Conservation (phyloP, 2,888 invertebrate genomes). For the Nymphalis c-album region DNA sequence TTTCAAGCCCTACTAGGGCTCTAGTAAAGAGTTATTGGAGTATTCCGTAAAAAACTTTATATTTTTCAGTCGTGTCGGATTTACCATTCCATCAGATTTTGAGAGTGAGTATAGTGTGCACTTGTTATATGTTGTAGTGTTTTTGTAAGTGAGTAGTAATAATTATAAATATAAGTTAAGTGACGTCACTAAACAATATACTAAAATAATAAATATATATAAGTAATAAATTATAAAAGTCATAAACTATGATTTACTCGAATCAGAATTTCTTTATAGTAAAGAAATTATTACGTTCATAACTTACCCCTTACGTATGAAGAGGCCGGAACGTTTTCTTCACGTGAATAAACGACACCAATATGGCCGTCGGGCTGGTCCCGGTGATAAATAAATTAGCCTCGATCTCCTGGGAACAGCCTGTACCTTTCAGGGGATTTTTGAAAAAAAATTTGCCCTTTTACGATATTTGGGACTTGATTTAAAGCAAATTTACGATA, state of each 20-base stretch:
- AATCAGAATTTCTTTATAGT: not conserved
- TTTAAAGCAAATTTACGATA: slow-evolving; percentile 2
- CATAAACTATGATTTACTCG: not conserved
- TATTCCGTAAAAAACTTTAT: too few species aligned
- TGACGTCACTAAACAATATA: not conserved
- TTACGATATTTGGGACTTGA: slow-evolving; percentile 1
- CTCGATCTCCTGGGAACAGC: slow-evolving; percentile 18
- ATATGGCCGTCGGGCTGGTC: slow-evolving; percentile 29
- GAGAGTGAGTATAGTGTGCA: too few species aligned
- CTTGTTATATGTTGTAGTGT: too few species aligned
- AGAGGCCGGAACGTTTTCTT: slow-evolving; percentile 31
- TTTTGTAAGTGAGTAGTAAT: too few species aligned
- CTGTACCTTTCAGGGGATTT: slow-evolving; percentile 25
- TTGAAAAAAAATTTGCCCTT: slow-evolving; percentile 18
- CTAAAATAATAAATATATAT: too few species aligned
- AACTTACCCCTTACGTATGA: slow-evolving; percentile 31
- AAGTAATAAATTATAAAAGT: too few species aligned
- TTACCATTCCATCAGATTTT: too few species aligned
- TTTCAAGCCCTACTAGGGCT: too few species aligned
- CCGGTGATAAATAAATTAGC: slow-evolving; percentile 38
- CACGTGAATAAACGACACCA: slow-evolving; percentile 37
- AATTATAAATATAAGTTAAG: too few species aligned
- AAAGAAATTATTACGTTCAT: slow-evolving; percentile 17
- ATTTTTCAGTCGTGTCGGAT: too few species aligned
- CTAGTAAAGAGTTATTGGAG: too few species aligned